Base-by-base conservation (phyloP, 2,888 invertebrate species). In the Tubulanus polymorphus region DNA sequence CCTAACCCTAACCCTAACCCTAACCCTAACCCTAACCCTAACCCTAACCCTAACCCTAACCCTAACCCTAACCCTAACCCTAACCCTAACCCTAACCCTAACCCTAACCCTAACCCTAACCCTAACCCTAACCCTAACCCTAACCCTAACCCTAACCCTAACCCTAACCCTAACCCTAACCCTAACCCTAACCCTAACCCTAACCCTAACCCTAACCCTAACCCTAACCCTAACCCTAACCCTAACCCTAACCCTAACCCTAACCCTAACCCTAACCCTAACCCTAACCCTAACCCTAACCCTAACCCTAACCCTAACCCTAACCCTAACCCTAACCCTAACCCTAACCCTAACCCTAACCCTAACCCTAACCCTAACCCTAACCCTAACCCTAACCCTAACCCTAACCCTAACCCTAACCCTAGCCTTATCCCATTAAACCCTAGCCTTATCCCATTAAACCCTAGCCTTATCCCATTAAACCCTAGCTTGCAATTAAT, bases 61-160 rank as follows among this genome's bases (percentile, higher is more conserved):
- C 45, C 50, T 52, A 52, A 3, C 2, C 45, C 53, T 25, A 51
- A 27, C 3, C 53, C 48, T 25, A 51, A 48, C 27, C 47, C 45
- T 25, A 51, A 26, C 2, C 46, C 53, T 20, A 26, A 47, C 27
- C 53, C 53, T 15, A 54, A 48, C 53, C 53, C 53, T 15, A 46
- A 48, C 48, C 53, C 56, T 8, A 54, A 54, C 53, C 56, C 49
- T 28, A 55, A 48, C 47, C 48, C 56, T 26, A 56, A 54, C 56
- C 55, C 56, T 15, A 56, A 54, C 56, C 56, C 56, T 10, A 53
- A 54, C 56, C 53, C 47, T 25, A 56, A 1, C 41, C 41, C 3
- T 1, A 53, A 1, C 53, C 29, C 20, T 8, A 48, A 20, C 51
- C 51, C n/a, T 46, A 48, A 10, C 51, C 41, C 18, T 18, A 6